Base-by-base conservation (phyloP, 2,797 vertebrate species). In the Microctenopoma steveboyesi region DNA sequence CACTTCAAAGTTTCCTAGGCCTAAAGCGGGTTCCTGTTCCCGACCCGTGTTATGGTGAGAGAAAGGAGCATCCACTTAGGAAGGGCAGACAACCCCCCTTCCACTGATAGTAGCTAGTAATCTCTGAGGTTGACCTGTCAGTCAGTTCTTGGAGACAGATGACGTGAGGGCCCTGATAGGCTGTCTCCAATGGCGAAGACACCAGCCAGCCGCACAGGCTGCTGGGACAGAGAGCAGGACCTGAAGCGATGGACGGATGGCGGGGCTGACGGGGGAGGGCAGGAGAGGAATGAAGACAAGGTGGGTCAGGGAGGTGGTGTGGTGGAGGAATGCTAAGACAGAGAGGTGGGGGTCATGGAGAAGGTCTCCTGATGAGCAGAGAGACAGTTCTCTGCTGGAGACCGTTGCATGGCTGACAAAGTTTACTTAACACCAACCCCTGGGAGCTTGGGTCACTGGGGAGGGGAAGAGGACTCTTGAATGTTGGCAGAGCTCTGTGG, bases 351-450 rank as follows among this genome's bases (percentile, higher is more conserved):
- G 79, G 84, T 84, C 76, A 78, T 15, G 70, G 74, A 81, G 83
- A 74, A 77, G 81, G 85, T 88, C 84, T 88, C 79, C 81, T 75
- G 85, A 86, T 84, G 85, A 79, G 83, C 79, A 43, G 64, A 74
- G 88, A 90, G 91, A 90, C 85, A 74, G 82, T 33, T 74, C 84
- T 88, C 90, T 86, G 89, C 87, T 91, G 90, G 86, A 88, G 88
- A 86, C 90, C 71, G 76, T 78, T 88, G 84, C 57, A 16, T 60
- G 79, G 71, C 82, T 79, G 94, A 93, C 93, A 95, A 94, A 92
- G 96, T 97, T 97, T 96, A 96, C 85, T 90, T 91, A 88, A 88
- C 94, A 95, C 95, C 95, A 93, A 93, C 93, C 84, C 88, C 30
- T 83, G 72, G 83, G 91, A 93, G 94, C 94, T 90, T 89, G 90